These are phyloP conservation scores for Alouatta palliata DNA, from an alignment of 2,113 vertebrate species.

Conservation along the genomic window DNA sequence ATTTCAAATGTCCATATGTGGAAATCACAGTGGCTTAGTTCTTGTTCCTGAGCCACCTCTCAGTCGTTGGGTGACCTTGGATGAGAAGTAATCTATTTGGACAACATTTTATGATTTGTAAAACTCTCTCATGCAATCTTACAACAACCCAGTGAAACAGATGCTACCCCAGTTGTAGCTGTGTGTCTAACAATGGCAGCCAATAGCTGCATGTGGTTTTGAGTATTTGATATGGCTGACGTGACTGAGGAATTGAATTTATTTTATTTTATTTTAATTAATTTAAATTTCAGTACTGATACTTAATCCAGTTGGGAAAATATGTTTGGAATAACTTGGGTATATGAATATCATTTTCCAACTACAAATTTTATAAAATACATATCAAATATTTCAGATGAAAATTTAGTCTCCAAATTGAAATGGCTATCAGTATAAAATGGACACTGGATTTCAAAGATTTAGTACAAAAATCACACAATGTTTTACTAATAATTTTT, in stretches of 20 bases:
- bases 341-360: constrained; percentile 31
- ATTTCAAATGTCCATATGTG: constrained; percentile 9
- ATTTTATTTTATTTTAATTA: constrained; percentile 31
- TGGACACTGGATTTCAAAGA: constrained; percentile 1
- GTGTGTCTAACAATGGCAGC: not conserved
- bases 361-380: constrained; percentile 39
- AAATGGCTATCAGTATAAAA: not conserved
- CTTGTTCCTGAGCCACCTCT: not conserved
- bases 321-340: constrained; percentile 14
- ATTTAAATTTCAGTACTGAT: constrained; percentile 31
- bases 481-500: constrained; percentile 29
- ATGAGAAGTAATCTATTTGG: not conserved
- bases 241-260: not conserved
- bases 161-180: not conserved
- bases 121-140: not conserved
- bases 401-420: constrained; percentile 20
- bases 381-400: constrained; percentile 41
- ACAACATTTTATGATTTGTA: constrained; percentile 1
- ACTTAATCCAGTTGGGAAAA: not conserved
- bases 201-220: not conserved
- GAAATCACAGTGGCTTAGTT: not conserved
- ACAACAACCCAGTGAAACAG: not conserved
- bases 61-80: not conserved
- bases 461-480: not conserved
- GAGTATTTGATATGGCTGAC: not conserved